A percentile compares a stretch with the other conserved stretches of the same genome.
Evolutionary conservation across 2,888 invertebrate species (phyloP).

Genomic region (Polietes domitor): DNA sequence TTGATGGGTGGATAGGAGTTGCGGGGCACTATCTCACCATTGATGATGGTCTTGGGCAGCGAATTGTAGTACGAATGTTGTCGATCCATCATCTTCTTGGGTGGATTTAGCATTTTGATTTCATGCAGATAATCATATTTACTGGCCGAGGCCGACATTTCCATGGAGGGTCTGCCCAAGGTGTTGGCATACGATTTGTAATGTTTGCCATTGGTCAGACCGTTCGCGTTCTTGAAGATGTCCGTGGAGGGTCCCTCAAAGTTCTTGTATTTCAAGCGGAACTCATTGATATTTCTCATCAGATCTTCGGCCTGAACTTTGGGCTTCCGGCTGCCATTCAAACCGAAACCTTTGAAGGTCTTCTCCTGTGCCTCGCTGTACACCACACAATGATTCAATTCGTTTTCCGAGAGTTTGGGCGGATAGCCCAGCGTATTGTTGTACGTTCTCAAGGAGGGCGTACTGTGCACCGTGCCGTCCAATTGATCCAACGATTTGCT

Average conservation of each 20-base stretch:
- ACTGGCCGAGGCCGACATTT: slow-evolving; percentile 62
- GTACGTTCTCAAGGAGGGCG: slow-evolving; percentile 79
- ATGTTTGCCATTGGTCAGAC: slow-evolving; percentile 24
- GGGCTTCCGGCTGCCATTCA: slow-evolving; percentile 66
- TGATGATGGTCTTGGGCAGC: slow-evolving; percentile 80
- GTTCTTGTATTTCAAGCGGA: slow-evolving; percentile 85
- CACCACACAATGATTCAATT: slow-evolving; percentile 63
- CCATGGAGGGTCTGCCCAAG: slow-evolving; percentile 43
- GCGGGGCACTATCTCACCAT: slow-evolving; percentile 84
- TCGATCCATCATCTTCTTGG: slow-evolving; percentile 71
- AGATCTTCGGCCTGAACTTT: slow-evolving; percentile 82
- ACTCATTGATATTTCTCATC: slow-evolving; percentile 84
- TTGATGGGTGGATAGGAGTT: slow-evolving; percentile 84
- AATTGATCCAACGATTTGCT: slow-evolving; percentile 92
- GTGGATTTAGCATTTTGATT: slow-evolving; percentile 79
- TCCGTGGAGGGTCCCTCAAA: slow-evolving; percentile 80
- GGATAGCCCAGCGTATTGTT: slow-evolving; percentile 54
- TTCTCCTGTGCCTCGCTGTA: slow-evolving; percentile 54
- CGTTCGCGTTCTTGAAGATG: no score
- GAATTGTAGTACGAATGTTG: slow-evolving; percentile 77
- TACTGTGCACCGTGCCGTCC: slow-evolving; percentile 79
- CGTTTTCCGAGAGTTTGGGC: slow-evolving; percentile 62
- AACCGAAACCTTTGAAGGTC: slow-evolving; percentile 43
- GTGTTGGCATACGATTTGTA: slow-evolving; percentile 51
- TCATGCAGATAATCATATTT: slow-evolving; percentile 80